Evolutionary conservation across 1,140 invertebrate genomes (phyloP), one percentile per base, ranked within the genome.

Genomic region (Pygmarrhopalites habei): DNA sequence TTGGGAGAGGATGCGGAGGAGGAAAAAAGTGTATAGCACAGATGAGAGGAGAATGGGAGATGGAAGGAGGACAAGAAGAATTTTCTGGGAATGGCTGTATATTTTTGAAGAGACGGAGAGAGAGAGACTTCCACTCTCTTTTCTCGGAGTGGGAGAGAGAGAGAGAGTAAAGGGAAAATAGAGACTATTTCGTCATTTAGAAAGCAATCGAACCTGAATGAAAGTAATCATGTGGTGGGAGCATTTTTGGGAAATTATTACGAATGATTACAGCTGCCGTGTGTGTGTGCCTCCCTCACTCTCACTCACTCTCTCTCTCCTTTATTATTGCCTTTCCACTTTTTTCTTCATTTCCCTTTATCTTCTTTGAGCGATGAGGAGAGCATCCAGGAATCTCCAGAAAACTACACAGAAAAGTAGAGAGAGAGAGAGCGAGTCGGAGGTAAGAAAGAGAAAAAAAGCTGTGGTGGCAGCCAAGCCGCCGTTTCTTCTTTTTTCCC

Each of bases 181-280:
- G 17, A 46, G 56, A 32, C 39, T 29, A 44, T 58, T 58, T 46
- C 56, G 56, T 58, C 56, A 58, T 58, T 58, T 58, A 58, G 56
- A 58, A 58, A 58, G 56, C 56, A 58, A 58, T 58, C 56, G 56
- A 46, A 46, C 39, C 25, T 58, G 56, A 58, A 58, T 46, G 56
- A 23, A 58, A 58, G 56, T 58, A 43, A 58, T 58, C 56, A 44
- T 58, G 4, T 58, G 25, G 29, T 1, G 7, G 43, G 44, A 58
- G 56, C 56, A 58, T 58, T 32, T 35, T 58, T 58, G 56, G 56
- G 56, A 30, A 59, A 59, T 46, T 59, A 59, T 59, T 59, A 49
- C 43, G 44, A 59, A 56, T 56, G 53, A 30, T 56, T 56, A 56
- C 49, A 52, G 49, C 23, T 29, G 12, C 28, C 49, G 3, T 29